Evolutionary conservation across 2,797 vertebrate genomes (phyloP).

Genomic region (Schizopygopsis pylzovi): DNA sequence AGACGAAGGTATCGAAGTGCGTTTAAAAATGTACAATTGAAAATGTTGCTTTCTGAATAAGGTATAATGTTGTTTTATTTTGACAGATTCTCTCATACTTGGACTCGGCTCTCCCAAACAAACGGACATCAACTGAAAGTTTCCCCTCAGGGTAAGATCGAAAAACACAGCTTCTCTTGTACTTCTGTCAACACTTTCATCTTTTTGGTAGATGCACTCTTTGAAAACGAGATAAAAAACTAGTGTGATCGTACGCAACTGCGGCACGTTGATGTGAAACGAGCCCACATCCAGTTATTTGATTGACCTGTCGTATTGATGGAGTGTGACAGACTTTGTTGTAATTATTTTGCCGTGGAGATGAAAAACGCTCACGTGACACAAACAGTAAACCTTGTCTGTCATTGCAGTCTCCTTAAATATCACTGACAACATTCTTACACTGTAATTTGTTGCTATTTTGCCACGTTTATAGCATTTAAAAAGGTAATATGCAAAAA

Average conservation of each 20-base stretch:
- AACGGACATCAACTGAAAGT: conserved; percentile 70
- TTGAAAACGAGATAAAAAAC: conserved; percentile 37
- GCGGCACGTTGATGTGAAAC: conserved; percentile 20
- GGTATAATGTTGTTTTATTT: conserved; percentile 53
- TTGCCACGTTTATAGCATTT: background rate
- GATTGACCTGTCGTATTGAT: conserved; percentile 31
- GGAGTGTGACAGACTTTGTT: conserved; percentile 33
- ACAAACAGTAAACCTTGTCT: conserved; percentile 13
- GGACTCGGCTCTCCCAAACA: conserved; percentile 64
- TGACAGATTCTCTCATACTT: conserved; percentile 69
- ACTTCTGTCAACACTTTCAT: conserved; percentile 47
- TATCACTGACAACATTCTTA: background rate
- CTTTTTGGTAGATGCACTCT: conserved; percentile 42
- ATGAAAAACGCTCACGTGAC: conserved; percentile 21
- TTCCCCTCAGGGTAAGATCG: conserved; percentile 75
- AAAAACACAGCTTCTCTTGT: conserved; percentile 62
- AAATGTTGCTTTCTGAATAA: conserved; percentile 5
- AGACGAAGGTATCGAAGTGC: conserved; percentile 8
- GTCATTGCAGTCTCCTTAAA: background rate
- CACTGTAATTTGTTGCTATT: background rate
- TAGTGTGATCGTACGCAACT: background rate
- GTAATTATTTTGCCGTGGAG: conserved; percentile 35
- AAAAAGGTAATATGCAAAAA: background rate
- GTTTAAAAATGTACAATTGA: conserved; percentile 2
- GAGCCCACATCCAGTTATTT: conserved; percentile 37